Evolutionary conservation across 2,797 vertebrate species (phyloP).

Genomic region (Pristis pectinata): DNA sequence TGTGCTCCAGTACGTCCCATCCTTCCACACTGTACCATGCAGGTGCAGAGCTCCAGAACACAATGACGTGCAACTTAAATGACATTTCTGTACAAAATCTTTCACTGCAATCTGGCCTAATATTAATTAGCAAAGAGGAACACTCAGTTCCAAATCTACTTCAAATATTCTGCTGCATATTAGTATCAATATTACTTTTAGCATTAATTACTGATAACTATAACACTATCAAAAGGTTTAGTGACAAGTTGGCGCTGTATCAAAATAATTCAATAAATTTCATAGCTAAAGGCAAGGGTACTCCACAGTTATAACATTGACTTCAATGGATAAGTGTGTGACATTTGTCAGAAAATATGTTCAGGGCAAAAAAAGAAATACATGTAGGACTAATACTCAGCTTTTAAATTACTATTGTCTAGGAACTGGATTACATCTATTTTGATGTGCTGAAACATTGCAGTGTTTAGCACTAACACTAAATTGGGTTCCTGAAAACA

Average conservation of each 20-base stretch:
- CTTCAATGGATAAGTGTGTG: neutral
- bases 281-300: neutral
- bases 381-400: neutral
- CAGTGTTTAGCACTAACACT: no score
- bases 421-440: no score
- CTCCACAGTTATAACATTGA: neutral
- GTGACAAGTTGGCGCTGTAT: neutral
- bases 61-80: no score
- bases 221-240: neutral
- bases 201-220: neutral
- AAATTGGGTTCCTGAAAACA: no score
- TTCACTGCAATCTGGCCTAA: no score
- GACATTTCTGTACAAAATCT: no score
- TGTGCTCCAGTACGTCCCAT: no score
- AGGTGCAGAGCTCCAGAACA: no score
- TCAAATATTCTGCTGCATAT: neutral
- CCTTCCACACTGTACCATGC: no score
- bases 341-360: neutral
- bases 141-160: neutral
- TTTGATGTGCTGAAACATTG: no score
- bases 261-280: neutral
- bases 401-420: neutral
- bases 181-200: neutral
- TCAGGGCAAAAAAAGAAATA: neutral
- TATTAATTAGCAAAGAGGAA: neutral